Evolutionary conservation across 2,797 vertebrate genomes (phyloP).

Genomic region (Rhinophrynus dorsalis): DNA sequence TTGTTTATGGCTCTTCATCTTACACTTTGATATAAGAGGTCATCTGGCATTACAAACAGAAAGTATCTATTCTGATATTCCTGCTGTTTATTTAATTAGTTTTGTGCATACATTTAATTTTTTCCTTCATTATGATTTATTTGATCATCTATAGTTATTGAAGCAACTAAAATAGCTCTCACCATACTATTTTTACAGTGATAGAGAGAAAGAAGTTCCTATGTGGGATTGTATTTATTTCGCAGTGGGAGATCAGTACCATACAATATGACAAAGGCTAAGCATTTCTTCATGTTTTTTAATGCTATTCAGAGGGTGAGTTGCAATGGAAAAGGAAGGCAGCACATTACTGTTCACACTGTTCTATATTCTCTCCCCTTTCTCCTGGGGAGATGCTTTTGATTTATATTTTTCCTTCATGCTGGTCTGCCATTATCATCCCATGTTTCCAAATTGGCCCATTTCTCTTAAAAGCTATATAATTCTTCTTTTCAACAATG

Average conservation of each 20-base stretch:
- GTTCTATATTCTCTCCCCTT: conserved; percentile 9
- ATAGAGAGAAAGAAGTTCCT: conserved; percentile 20
- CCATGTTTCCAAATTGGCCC: not conserved
- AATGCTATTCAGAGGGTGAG: conserved; percentile 4
- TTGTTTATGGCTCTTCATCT: too few relatives aligned
- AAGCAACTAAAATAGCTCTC: conserved; percentile 2
- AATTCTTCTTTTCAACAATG: not conserved
- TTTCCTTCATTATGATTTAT: conserved; percentile 10
- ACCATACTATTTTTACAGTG: too few relatives aligned
- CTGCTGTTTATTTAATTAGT: conserved; percentile 20
- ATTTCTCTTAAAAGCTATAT: conserved; percentile 3
- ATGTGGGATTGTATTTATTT: conserved; percentile 24
- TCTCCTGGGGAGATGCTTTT: not conserved
- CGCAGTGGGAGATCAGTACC: conserved; percentile 24
- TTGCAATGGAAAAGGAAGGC: conserved; percentile 19
- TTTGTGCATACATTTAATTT: conserved; percentile 15
- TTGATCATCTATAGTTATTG: not conserved
- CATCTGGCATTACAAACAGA: too few relatives aligned
- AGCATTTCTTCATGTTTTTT: conserved; percentile 12
- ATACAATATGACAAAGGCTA: conserved; percentile 25
- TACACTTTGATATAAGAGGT: too few relatives aligned
- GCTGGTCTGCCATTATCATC: conserved; percentile 7
- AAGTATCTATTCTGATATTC: not conserved
- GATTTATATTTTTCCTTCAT: conserved; percentile 27
- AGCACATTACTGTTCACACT: conserved; percentile 13